Conservation (phyloP, 2,797 vertebrate species). For the Pampus argenteus region DNA sequence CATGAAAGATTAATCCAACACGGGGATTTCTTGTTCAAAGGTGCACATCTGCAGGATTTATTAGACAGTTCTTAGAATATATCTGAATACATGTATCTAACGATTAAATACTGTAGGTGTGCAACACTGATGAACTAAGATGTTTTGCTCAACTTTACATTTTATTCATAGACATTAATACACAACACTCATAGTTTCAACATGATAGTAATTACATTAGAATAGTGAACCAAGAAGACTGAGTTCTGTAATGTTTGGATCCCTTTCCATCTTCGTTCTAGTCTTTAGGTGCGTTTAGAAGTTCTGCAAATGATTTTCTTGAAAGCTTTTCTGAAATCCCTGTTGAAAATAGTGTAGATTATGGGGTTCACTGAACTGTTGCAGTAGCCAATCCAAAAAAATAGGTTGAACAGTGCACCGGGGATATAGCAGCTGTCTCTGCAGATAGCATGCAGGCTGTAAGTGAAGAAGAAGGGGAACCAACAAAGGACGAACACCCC, state of each 20-base stretch:
- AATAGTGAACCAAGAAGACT: slow-evolving; percentile 40
- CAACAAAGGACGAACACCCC: slow-evolving; percentile 89
- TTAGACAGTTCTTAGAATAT: slow-evolving; percentile 40
- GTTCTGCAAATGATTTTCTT: slow-evolving; percentile 87
- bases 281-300: slow-evolving; percentile 70
- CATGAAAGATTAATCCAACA: slow-evolving; percentile 27
- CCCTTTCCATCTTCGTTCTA: slow-evolving; percentile 13
- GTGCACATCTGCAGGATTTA: slow-evolving; percentile 22
- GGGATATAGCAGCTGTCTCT: slow-evolving; percentile 85
- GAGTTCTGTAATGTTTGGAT: slow-evolving; percentile 21
- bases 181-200: slow-evolving; percentile 53
- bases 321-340: slow-evolving; percentile 88
- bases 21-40: slow-evolving; percentile 20
- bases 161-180: slow-evolving; percentile 71
- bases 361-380: slow-evolving; percentile 90
- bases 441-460: slow-evolving; percentile 87
- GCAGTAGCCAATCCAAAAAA: slow-evolving; percentile 91
- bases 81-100: slow-evolving; percentile 9
- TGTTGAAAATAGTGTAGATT: slow-evolving; percentile 89
- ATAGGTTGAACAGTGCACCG: slow-evolving; percentile 84
- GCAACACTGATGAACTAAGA: slow-evolving; percentile 18
- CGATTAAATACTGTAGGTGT: slow-evolving; percentile 7
- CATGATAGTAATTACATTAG: slow-evolving; percentile 56
- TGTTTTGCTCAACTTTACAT: slow-evolving; percentile 51
- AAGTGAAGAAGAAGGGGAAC: slow-evolving; percentile 90